Evolutionary conservation across 2,888 invertebrate genomes (phyloP), one percentile per base, ranked within the genome.

Genomic region (Linyphia triangularis): DNA sequence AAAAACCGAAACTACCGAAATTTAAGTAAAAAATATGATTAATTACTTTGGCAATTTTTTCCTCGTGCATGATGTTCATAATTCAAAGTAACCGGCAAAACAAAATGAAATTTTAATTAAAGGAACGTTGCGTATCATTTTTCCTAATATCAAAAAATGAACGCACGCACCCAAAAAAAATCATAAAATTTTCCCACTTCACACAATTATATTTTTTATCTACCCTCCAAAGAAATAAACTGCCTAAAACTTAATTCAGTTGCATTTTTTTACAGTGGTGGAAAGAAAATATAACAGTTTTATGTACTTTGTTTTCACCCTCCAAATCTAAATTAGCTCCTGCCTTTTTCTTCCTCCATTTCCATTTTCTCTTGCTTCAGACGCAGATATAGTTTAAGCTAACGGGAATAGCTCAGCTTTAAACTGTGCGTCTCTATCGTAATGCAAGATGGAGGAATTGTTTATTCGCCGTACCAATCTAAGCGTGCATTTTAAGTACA

Each of bases 251-350:
- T 78, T 78, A 78, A 78, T 78, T 78, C 65, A 63, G 40, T 59
- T 67, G 37, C 24, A 61, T 40, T 63, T 59, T 69, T 69, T 81
- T 26, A 19, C 51, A 28, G 59, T 26, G n/a, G 30, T 26, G 16
- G 59, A 81, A 81, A 69, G 67, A 78, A 67, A 67, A 51, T n/a
- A n/a, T 43, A 78, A 57, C 57, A 59, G 22, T 81, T 67, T 81
- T 69, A 19, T 81, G 69, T 69, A 69, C 69, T 69, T 78, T n/a
- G 63, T 77, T 77, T 63, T 16, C 33, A 33, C 26, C 13, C 33
- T 26, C 33, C 67, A 81, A 81, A 57, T 81, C 81, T 81, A 81
- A 81, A 81, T 81, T 81, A 81, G 81, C 65, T 40, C n/a, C 40
- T 13, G 7, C 40, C 10, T 30, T 26, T 37, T 26, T 16, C 26